Base-by-base conservation (phyloP, 2,113 vertebrate genomes). In the Anoura caudifer region DNA sequence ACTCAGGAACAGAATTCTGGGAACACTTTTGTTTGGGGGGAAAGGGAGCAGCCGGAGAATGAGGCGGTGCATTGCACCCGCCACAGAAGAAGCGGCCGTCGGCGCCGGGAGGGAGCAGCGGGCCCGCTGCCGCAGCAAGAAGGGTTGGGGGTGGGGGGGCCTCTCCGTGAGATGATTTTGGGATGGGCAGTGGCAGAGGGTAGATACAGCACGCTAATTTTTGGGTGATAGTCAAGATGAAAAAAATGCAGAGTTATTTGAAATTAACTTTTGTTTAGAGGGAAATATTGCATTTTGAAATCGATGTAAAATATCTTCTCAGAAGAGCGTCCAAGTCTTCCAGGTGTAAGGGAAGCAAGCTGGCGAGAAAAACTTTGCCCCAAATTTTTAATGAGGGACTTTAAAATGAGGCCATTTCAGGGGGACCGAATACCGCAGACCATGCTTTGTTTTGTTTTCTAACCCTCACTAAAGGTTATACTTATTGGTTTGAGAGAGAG, bases 191-290 rank as follows among this genome's bases (percentile, higher is more conserved):
- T 54, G 72, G 59, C 90, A 69, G 83, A 85, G 91, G 76, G 75
- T 38, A 91, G 90, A 90, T 33, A n/a, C 65, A 47, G n/a, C 56
- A 61, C 69, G 72, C 8, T 70, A 86, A 69, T 88, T 45, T 59
- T 91, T 69, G 89, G 59, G 38, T 85, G 26, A 72, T 67, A 75
- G 41, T 86, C 76, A 76, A 2, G 59, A 84, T 63, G 1, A 38
- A 81, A 72, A 72, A 91, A 63, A n/a, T 56, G 63, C 73, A 63
- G 38, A 90, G 95, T 67, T 90, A 90, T 72, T 86, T 72, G 75
- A 87, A 94, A 85, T 26, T 38, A 65, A 67, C 90, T 81, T 93
- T 89, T 93, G 87, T 95, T 95, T 77, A 52, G 47, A 89, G 65
- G 16, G 54, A 79, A 83, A n/a, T 84, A 87, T 87, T 90, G 7